These are phyloP conservation scores for Hemicrepidius hirtus DNA, from an alignment of 2,888 invertebrate genomes.

Conservation along the genomic window DNA sequence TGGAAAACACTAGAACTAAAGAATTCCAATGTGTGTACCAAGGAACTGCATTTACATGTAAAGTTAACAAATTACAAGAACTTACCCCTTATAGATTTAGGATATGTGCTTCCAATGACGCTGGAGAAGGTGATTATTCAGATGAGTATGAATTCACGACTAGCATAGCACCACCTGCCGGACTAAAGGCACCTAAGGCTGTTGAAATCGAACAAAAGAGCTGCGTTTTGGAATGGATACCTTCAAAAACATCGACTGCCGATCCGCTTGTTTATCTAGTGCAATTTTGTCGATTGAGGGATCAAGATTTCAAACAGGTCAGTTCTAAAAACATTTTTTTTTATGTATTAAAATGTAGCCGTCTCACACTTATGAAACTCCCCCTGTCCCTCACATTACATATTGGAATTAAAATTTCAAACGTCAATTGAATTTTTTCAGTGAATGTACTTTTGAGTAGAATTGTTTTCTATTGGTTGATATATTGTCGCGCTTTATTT, in stretches of 20 bases:
- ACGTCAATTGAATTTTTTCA: no score
- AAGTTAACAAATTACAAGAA: slow-evolving; percentile 89
- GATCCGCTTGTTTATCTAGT: slow-evolving; percentile 86
- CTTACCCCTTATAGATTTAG: slow-evolving; percentile 88
- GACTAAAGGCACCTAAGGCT: slow-evolving; percentile 83
- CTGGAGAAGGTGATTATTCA: slow-evolving; percentile 86
- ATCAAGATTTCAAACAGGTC: slow-evolving; percentile 80
- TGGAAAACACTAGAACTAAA: slow-evolving; percentile 81
- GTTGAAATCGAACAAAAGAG: slow-evolving; percentile 74
- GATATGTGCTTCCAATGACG: slow-evolving; percentile 89
- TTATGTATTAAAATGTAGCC: no score
- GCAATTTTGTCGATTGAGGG: slow-evolving; percentile 78
- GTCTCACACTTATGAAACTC: neutral
- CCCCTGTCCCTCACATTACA: no score
- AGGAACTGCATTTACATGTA: slow-evolving; percentile 85
- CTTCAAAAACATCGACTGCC: slow-evolving; percentile 74
- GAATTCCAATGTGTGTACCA: slow-evolving; percentile 85
- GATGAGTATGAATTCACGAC: slow-evolving; percentile 83
- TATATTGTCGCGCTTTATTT: no score
- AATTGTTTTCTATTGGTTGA: no score
- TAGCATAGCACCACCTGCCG: slow-evolving; percentile 85
- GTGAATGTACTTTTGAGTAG: no score
- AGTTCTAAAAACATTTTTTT: neutral
- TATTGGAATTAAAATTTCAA: no score
- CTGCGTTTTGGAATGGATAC: slow-evolving; percentile 80